Percentiles rank a stretch among this genome's conserved stretches.
phyloP scores from a whole-genome alignment of 1,140 invertebrate genomes.

The Cherax destructor region DNA sequence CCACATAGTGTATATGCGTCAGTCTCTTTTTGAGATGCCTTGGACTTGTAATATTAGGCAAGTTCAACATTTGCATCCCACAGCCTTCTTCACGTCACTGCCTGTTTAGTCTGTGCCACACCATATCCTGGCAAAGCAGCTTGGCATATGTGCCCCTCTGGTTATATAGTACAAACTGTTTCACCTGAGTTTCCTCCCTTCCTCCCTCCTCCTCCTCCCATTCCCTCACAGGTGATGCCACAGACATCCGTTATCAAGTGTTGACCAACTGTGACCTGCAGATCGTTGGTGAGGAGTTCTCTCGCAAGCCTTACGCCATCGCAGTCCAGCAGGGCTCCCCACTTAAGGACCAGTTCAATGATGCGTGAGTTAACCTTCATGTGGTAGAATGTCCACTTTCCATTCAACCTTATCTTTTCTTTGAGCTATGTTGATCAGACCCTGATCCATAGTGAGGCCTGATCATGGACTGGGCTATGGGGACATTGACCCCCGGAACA shows the following conservation, averaged over 20 bases:
- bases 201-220: background rate
- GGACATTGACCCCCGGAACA: too few species aligned
- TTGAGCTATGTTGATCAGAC: too few species aligned
- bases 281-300: slow-evolving; percentile 95
- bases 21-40: too few species aligned
- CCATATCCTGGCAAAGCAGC: background rate
- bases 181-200: too few species aligned
- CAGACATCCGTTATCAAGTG: slow-evolving; percentile 90
- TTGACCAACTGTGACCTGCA: slow-evolving; percentile 94
- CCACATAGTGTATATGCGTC: too few species aligned
- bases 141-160: background rate
- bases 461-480: too few species aligned
- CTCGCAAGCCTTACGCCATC: slow-evolving; percentile 95
- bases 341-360: slow-evolving; percentile 92
- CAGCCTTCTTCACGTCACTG: background rate
- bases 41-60: background rate
- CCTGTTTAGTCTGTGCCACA: background rate
- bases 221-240: slow-evolving; percentile 86
- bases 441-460: too few species aligned
- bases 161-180: background rate
- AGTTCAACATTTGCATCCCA: background rate
- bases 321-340: slow-evolving; percentile 97
- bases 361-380: slow-evolving; percentile 83
- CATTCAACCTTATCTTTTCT: background rate
- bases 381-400: background rate